Evolutionary conservation across 23 tunicate genomes (phyloP), one percentile per base, ranked within the genome.

Genomic region (Clavelina lepadiformis): DNA sequence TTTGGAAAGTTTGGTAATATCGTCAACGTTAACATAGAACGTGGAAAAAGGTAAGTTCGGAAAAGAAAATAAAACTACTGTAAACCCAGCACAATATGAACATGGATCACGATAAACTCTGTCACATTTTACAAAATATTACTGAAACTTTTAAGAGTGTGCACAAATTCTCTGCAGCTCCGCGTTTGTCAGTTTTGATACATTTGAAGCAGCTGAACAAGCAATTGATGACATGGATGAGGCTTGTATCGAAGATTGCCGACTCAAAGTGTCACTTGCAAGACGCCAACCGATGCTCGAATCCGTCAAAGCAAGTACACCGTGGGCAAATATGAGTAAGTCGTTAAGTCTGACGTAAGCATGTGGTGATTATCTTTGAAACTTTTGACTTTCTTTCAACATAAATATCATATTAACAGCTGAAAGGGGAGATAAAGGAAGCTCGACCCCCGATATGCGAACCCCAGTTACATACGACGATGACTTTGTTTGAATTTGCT

Each of bases 241-340:
- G 26, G 61, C 76, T 11, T 46, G 76, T 71, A 76, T 89, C 11
- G 75, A 72, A 18, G 83, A 78, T 33, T 80, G 86, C 28, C 67
- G 97, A 7, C 30, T 89, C 4, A 89, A 89, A 65, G 97, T 89
- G 27, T 81, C 89, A 0, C 67, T 89, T 7, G 97, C 97, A 8
- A 64, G 97, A 0, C 83, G 65, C 29, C 97, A 89, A 53, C 83
- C 75, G 7, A 71, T 89, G 79, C 67, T 75, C 4, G 72, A 67
- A 1, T 74, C 78, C 19, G 74, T 83, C 4, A 61, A 57, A 41
- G 26, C 67, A 29, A 45, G 36, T 36, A 69, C 93, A 1, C 65
- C 70, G 7, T 84, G 93, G 93, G 77, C 61, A 18, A 75, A 66
- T 15, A 37, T 76, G 20, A 56, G n/a, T n/a, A n/a, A n/a, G n/a